These are phyloP conservation scores for Cathartes aura DNA, from an alignment of 2,113 vertebrate species.

Conservation along the genomic window DNA sequence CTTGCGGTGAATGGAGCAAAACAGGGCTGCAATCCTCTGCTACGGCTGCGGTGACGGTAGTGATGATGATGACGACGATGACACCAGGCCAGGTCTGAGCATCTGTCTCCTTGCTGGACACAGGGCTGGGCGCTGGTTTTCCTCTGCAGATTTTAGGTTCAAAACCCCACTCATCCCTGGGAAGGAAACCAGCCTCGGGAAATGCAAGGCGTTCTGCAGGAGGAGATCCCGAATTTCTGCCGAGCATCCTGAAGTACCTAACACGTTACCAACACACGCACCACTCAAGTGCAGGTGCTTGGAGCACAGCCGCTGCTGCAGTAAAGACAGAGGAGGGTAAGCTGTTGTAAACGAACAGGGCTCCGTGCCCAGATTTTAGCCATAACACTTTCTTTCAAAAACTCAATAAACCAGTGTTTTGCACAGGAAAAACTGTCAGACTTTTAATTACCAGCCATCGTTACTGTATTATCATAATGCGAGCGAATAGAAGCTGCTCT, in stretches of 20 bases:
- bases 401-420: neutral
- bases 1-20: neutral
- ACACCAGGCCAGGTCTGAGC: neutral
- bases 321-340: neutral
- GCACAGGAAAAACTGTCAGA: neutral
- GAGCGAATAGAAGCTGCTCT: neutral
- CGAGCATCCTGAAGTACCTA: fast-evolving
- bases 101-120: neutral
- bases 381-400: neutral
- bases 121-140: neutral
- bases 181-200: neutral
- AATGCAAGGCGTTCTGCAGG: fast-evolving
- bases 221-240: neutral
- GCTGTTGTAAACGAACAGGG: neutral
- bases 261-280: fast-evolving
- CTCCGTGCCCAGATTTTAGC: neutral
- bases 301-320: neutral
- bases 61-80: neutral
- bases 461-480: neutral
- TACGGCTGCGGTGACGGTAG: neutral
- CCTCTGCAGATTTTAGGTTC: neutral
- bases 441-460: neutral
- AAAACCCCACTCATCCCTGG: neutral
- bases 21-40: neutral
- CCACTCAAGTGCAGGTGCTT: neutral